These are phyloP conservation scores for Drosophila tsacasi DNA, from an alignment of 1,140 invertebrate species.

Conservation along the genomic window DNA sequence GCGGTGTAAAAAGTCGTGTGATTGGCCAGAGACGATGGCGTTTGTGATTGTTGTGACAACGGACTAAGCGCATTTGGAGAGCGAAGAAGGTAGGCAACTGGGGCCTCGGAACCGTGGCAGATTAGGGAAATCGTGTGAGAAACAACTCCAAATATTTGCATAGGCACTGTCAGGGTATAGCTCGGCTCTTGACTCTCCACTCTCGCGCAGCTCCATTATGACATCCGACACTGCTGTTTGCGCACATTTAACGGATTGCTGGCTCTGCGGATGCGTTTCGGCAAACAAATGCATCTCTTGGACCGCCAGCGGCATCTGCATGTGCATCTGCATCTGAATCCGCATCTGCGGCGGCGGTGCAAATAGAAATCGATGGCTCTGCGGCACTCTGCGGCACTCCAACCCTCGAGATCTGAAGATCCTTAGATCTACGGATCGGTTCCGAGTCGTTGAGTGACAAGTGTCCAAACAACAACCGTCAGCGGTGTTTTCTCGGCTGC, in stretches of 20 bases:
- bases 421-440: constrained; percentile 46
- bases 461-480: constrained; percentile 72
- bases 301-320: constrained; percentile 17
- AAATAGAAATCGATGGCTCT: constrained; percentile 77
- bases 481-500: constrained; percentile 62
- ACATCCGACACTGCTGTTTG: constrained; percentile 77
- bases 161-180: constrained; percentile 16
- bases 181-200: constrained; percentile 3
- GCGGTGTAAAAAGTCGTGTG: constrained; percentile 27
- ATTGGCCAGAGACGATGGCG: constrained; percentile 28
- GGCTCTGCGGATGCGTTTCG: constrained; percentile 62
- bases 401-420: constrained; percentile 39
- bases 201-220: constrained; percentile 57
- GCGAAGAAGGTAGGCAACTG: constrained; percentile 20
- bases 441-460: constrained; percentile 77
- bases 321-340: constrained; percentile 43
- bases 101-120: constrained; percentile 10
- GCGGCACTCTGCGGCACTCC: constrained; percentile 5
- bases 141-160: constrained; percentile 64
- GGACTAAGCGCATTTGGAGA: constrained; percentile 29
- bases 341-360: constrained; percentile 34
- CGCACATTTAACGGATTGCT: constrained; percentile 82
- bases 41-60: constrained; percentile 52
- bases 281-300: constrained; percentile 54
- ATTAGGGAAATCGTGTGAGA: constrained; percentile 50